Percentiles rank a stretch among this genome's conserved stretches.
These are phyloP conservation scores for Eudorcas thomsonii DNA, from an alignment of 2,113 vertebrate genomes.

Conservation along the genomic window DNA sequence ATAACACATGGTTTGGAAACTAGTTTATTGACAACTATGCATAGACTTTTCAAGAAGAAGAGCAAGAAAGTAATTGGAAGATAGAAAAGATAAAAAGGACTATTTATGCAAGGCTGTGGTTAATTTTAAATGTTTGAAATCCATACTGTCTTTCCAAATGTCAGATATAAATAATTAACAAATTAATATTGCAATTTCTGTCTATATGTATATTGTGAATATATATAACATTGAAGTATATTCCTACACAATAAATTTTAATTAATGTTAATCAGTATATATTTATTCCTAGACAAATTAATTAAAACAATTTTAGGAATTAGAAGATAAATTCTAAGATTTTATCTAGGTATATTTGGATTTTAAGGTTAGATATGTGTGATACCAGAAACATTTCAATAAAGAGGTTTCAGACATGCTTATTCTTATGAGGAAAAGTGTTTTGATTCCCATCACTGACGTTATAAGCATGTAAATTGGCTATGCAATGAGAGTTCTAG, in stretches of 20 bases:
- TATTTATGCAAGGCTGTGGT: neutral
- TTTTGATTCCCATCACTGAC: neutral
- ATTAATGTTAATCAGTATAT: neutral
- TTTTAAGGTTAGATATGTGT: neutral
- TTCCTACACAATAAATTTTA: neutral
- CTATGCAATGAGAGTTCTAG: neutral
- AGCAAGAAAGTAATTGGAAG: neutral
- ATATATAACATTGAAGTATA: neutral
- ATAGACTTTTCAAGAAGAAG: neutral
- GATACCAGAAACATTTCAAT: neutral
- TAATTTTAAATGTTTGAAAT: neutral
- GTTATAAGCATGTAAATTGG: neutral
- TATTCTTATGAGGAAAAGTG: neutral
- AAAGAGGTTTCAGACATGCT: neutral
- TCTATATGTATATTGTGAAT: neutral
- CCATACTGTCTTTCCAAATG: neutral
- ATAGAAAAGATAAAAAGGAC: neutral
- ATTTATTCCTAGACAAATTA: neutral
- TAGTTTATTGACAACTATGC: neutral
- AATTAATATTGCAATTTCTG: neutral
- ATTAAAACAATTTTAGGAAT: neutral
- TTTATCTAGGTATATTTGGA: accelerated
- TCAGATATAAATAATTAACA: neutral
- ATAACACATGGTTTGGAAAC: neutral
- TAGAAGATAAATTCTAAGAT: neutral